Evolutionary conservation across 2,888 invertebrate genomes (phyloP).

Genomic region (Mechanitis messenoides): DNA sequence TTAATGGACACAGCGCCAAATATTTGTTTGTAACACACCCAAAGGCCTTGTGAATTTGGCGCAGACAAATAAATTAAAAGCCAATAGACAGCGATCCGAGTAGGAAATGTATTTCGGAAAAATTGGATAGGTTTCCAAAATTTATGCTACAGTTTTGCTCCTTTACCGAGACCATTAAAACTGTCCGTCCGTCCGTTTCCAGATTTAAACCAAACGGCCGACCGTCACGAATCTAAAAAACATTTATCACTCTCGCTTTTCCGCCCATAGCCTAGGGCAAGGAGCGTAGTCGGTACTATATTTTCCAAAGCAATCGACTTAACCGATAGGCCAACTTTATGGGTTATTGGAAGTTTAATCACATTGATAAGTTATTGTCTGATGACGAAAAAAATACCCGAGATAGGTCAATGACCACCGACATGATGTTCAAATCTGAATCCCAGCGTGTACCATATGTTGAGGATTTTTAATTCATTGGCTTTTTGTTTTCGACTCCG

Average conservation of each 20-base stretch:
- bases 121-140: slow-evolving; percentile 54
- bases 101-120: slow-evolving; percentile 46
- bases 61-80: slow-evolving; percentile 63
- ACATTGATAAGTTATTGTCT: slow-evolving; percentile 21
- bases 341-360: slow-evolving; percentile 31
- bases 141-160: slow-evolving; percentile 58
- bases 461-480: slow-evolving; percentile 7
- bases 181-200: slow-evolving; percentile 61
- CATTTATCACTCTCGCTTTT: slow-evolving; percentile 63
- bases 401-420: neutral
- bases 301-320: slow-evolving; percentile 7
- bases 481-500: neutral
- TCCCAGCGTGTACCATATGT: slow-evolving; percentile 2
- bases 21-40: slow-evolving; percentile 36
- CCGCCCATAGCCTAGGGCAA: slow-evolving; percentile 32
- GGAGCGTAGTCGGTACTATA: slow-evolving; percentile 3
- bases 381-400: slow-evolving; percentile 5
- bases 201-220: slow-evolving; percentile 62
- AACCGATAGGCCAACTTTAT: slow-evolving; percentile 31
- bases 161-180: slow-evolving; percentile 65
- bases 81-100: slow-evolving; percentile 47
- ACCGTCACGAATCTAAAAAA: slow-evolving; percentile 59
- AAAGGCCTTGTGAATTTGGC: slow-evolving; percentile 35
- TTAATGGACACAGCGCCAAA: slow-evolving; percentile 30
- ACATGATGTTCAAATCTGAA: neutral